phyloP scores from a whole-genome alignment of 1,140 invertebrate genomes.

The Eciton burchellii region DNA sequence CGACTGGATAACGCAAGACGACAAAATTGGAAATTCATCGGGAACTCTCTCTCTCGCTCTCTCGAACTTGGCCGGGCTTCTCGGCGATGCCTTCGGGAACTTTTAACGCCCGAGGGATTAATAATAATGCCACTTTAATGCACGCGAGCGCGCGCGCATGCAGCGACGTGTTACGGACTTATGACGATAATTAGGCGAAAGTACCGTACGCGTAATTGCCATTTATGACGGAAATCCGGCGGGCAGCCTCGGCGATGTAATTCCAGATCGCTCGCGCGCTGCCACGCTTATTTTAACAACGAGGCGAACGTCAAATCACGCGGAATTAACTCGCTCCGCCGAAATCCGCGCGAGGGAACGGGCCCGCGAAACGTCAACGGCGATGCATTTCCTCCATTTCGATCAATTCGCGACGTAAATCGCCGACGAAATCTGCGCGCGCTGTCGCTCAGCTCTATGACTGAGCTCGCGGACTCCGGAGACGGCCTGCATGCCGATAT shows the following conservation, averaged over 20 bases:
- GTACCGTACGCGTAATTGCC: constrained; percentile 14
- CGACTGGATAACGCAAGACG: too few relatives aligned
- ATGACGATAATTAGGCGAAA: constrained; percentile 37
- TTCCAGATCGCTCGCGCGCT: constrained; percentile 16
- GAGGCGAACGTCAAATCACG: constrained; percentile 51
- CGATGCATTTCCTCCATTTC: constrained; percentile 54
- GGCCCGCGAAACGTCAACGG: constrained; percentile 31
- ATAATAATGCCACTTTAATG: not conserved
- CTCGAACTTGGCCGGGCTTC: not conserved
- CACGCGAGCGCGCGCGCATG: not conserved
- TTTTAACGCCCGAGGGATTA: constrained; percentile 10
- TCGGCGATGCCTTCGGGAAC: not conserved
- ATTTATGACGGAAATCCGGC: constrained; percentile 38
- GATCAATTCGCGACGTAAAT: constrained; percentile 53
- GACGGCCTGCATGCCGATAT: constrained; percentile 19
- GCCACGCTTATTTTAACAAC: constrained; percentile 48
- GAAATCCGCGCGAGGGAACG: not conserved
- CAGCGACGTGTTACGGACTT: constrained; percentile 25
- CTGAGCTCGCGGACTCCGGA: constrained; percentile 17
- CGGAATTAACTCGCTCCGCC: constrained; percentile 41
- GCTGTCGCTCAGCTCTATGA: not conserved
- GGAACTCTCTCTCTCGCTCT: too few relatives aligned
- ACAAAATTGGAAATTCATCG: too few relatives aligned
- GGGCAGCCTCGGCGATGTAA: constrained; percentile 23
- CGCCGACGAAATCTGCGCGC: constrained; percentile 40